Base-by-base conservation (phyloP, 2,797 vertebrate species). In the Ispidina lecontei region DNA sequence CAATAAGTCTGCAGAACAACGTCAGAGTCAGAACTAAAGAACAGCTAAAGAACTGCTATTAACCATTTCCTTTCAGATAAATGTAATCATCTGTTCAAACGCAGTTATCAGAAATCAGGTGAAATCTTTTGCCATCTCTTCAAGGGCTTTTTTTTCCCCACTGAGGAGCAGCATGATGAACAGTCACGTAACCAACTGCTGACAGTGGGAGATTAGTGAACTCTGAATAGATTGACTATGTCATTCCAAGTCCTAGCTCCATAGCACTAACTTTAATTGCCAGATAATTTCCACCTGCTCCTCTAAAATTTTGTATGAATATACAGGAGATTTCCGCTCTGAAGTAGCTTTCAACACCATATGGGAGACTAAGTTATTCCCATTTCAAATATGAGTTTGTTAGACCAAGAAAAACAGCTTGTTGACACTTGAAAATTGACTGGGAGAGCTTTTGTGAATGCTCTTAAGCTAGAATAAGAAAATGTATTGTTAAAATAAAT, bases 341-440 rank as follows among this genome's bases (percentile, higher is more conserved):
- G 88, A 95, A 95, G 81, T 90, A 95, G 86, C 89, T 95, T 95
- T 95, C 78, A 74, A 72, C 94, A 77, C 92, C 94, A 95, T 94
- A 95, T 96, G 94, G 93, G 84, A 95, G 72, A 80, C 69, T 89
- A 90, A 95, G 82, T 91, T 95, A 95, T 96, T 95, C 94, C 94
- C 89, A 85, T 95, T 95, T 94, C 84, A 93, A 91, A 93, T 69
- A 89, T 16, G 55, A 85, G 37, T 77, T 89, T 94, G 87, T 91
- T 81, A 96, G 93, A 95, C 92, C 90, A 90, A 91, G 94, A 89
- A 91, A 93, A 95, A 95, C 93, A 96, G 94, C 90, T 91, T 91
- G 88, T 82, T 95, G 87, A 95, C 90, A 93, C 93, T 95, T 93
- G 86, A 93, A 94, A 91, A 91, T 58, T 89, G 86, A 95, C 89